Conservation (phyloP, 2,797 vertebrate species). For the Urophycis tenuis region DNA sequence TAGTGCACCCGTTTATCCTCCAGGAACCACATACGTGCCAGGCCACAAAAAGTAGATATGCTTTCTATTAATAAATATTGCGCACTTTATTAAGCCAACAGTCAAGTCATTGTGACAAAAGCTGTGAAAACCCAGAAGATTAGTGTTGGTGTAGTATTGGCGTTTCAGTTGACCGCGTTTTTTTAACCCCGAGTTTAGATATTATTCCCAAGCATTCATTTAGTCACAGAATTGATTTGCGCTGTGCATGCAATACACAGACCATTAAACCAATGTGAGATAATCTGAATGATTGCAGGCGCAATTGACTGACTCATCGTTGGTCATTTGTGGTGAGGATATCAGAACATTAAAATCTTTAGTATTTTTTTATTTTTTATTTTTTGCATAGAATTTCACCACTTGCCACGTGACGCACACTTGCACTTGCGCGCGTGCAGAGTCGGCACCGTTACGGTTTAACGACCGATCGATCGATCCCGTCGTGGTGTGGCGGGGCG, state of each 20-base stretch:
- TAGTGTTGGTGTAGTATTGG: background rate
- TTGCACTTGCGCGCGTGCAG: constrained; percentile 13
- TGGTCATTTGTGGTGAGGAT: background rate
- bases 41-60: background rate
- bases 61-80: background rate
- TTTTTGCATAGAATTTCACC: background rate
- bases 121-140: background rate
- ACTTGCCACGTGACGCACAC: background rate
- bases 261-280: background rate
- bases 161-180: background rate
- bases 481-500: background rate
- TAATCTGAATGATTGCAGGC: background rate
- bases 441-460: constrained; percentile 40
- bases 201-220: background rate
- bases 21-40: background rate
- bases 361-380: too few relatives aligned
- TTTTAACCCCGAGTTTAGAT: background rate
- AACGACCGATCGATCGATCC: constrained; percentile 40
- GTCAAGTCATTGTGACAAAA: background rate
- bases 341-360: background rate
- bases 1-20: background rate
- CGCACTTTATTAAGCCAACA: too few relatives aligned
- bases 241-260: background rate
- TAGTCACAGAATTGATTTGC: background rate
- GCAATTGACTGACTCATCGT: background rate